phyloP scores from a whole-genome alignment of 2,797 vertebrate species.

The Premnoplex brunnescens region DNA sequence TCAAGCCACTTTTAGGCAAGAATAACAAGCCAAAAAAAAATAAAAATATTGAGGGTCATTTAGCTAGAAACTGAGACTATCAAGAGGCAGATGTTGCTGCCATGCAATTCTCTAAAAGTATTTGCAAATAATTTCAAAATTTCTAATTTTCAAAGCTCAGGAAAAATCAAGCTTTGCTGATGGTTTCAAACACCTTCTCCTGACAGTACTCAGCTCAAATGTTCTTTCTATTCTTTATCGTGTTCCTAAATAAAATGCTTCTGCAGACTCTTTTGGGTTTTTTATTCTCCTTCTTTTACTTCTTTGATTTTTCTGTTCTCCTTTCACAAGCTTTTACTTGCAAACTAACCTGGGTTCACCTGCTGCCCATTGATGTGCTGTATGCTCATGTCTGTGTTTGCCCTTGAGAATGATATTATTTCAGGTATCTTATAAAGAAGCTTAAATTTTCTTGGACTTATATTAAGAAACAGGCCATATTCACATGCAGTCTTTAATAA shows the following conservation, averaged over 20 bases:
- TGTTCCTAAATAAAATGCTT: neutral
- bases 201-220: neutral
- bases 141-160: neutral
- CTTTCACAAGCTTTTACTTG: neutral
- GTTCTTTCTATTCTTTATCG: neutral
- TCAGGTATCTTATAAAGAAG: neutral
- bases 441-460: neutral
- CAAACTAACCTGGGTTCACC: neutral
- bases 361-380: neutral
- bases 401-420: neutral
- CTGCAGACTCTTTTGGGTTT: neutral
- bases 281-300: neutral
- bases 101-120: neutral
- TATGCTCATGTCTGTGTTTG: neutral
- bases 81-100: neutral
- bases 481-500: neutral
- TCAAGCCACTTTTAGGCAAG: neutral
- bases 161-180: neutral
- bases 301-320: neutral
- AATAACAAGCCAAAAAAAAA: neutral
- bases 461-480: rapidly evolving
- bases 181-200: neutral
- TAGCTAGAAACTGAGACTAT: neutral
- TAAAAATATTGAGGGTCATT: neutral
- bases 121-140: neutral